A percentile compares a stretch with the other conserved stretches of the same genome.
phyloP scores from a whole-genome alignment of 2,113 vertebrate genomes.

The Tringa solitaria region DNA sequence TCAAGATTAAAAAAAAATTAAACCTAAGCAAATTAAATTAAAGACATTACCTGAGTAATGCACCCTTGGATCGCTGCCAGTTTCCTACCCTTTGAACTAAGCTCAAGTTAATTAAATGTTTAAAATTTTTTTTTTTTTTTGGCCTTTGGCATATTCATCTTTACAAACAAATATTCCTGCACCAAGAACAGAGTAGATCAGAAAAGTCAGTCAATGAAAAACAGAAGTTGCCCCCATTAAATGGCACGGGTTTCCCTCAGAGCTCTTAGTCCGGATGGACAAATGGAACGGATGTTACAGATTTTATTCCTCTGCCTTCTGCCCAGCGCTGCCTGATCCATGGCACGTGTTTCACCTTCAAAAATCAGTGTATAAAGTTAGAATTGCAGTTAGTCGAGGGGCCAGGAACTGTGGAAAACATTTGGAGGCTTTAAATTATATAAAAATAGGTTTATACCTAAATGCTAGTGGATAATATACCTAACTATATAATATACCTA shows the following conservation, averaged over 20 bases:
- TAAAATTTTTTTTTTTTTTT: slow-evolving; percentile 20
- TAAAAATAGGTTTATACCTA: background rate
- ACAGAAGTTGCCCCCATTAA: background rate
- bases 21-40: slow-evolving; percentile 76
- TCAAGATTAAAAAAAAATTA: slow-evolving; percentile 68
- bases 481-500: no score
- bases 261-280: background rate
- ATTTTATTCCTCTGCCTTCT: background rate
- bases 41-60: slow-evolving; percentile 69
- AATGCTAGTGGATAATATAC: background rate
- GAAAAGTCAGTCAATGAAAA: background rate
- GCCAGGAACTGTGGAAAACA: background rate
- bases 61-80: slow-evolving; percentile 75
- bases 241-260: background rate
- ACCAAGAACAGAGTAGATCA: background rate
- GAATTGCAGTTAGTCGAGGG: background rate
- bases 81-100: slow-evolving; percentile 82
- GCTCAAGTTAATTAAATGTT: slow-evolving; percentile 78
- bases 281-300: background rate
- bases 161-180: slow-evolving; percentile 38
- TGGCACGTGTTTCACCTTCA: background rate
- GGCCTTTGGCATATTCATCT: slow-evolving; percentile 53
- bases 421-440: background rate
- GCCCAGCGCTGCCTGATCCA: background rate
- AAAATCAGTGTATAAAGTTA: background rate